Evolutionary conservation across 1,140 invertebrate genomes (phyloP), one percentile per base, ranked within the genome.

Genomic region (Diabrotica undecimpunctata): DNA sequence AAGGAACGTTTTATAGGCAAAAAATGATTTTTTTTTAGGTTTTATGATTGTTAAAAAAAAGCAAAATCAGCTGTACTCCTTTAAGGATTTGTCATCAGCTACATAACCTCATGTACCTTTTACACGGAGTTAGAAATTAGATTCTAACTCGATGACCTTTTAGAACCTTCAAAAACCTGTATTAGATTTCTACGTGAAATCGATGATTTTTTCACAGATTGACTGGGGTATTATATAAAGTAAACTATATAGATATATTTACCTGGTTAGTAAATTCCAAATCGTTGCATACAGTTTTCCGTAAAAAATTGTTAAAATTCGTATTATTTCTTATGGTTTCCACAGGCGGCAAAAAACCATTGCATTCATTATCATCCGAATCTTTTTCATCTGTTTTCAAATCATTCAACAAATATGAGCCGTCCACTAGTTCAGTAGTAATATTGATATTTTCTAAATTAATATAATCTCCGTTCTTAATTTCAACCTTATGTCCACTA

Each of bases 291-390:
- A 70, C 67, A 10, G 68, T 37, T 54, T 7, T 72, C 10, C 74
- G 46, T 9, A 77, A 57, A 51, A 74, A 77, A 13, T 70, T 68
- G 35, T 68, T 72, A 54, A 77, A 77, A 52, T 74, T 71, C 25
- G 71, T 63, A 53, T 68, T 71, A 61, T 64, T 72, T 38, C 66
- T 69, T 11, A 74, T 67, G n/a, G 73, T 75, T 7, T 60, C 74
- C 11, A 75, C 67, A 0, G 73, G 71, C 8, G 74, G 71, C 3
- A 76, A 61, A 25, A 60, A 11, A 46, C n/a, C 54, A 7, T 39
- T 9, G 12, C 61, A 46, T 46, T 46, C 41, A n/a, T 46, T 10
- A n/a, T 46, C 41, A 46, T n/a, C n/a, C 8, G n/a, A 8, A 46
- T n/a, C 6, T 10, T 46, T 46, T 54, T 54, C 13, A 11, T 36